A percentile compares a stretch with the other conserved stretches of the same genome.
Evolutionary conservation across 2,113 vertebrate genomes (phyloP).

Genomic region (pig (Sus scrofa)): DNA sequence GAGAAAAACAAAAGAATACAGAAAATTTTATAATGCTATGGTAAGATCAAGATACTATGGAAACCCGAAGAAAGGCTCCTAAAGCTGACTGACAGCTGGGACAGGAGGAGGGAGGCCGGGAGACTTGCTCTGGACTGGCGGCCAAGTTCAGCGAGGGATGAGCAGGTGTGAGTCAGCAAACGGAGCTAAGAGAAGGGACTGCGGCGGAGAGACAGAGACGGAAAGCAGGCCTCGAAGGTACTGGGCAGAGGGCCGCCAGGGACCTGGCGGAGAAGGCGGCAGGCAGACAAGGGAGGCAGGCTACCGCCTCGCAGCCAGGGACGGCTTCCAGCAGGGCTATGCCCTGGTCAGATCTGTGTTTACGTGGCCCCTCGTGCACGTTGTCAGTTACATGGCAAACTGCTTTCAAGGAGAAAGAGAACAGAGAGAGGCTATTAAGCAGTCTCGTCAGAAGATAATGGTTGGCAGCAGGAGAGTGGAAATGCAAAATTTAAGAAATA

Average conservation of each 20-base stretch:
- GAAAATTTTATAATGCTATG: too few relatives aligned
- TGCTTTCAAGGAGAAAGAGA: constrained; percentile 26
- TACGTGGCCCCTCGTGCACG: background rate
- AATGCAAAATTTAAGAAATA: background rate
- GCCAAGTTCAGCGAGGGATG: background rate
- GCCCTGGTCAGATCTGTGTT: background rate
- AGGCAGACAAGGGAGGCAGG: background rate
- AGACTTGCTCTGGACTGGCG: background rate
- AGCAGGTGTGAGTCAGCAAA: background rate
- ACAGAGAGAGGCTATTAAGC: background rate
- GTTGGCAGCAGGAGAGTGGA: background rate
- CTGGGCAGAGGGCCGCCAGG: background rate
- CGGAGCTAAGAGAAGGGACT: background rate
- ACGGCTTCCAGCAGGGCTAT: background rate
- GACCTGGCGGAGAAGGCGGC: background rate
- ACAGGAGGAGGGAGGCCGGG: background rate
- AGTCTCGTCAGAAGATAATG: constrained; percentile 2
- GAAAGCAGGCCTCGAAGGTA: background rate
- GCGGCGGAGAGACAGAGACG: background rate
- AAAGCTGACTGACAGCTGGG: background rate
- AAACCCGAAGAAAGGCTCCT: too few relatives aligned
- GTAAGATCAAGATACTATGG: too few relatives aligned
- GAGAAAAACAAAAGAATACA: too few relatives aligned
- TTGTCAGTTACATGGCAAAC: background rate
- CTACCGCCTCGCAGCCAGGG: background rate